Base-by-base conservation (phyloP, 2,888 invertebrate genomes). In the Callimorpha dominula region DNA sequence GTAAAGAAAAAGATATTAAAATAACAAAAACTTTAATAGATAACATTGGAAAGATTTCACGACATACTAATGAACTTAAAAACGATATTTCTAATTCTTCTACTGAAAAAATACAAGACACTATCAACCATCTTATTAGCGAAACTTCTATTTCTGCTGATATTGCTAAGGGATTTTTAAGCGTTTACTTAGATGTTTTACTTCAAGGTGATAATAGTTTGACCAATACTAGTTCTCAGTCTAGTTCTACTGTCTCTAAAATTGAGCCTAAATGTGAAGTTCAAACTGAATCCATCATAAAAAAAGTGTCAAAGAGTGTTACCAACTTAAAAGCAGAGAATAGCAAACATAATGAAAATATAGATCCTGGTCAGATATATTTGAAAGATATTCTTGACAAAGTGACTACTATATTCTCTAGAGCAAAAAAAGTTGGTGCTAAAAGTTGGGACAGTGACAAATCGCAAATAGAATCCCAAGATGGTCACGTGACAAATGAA, bases 351-450 rank as follows among this genome's bases (percentile, higher is more conserved):
- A 81, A 70, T 65, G 81, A 79, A 57, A 71, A 68, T 11, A 60
- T 86, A 8, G 92, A 92, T 76, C 81, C 89, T 8, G 90, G 91
- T 4, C 89, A 91, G 75, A 70, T 87, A 50, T 91, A 92, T 70
- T 80, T 94, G 0, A 91, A 91, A 84, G 87, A 91, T 68, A 84
- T 94, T 17, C 72, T 94, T 14, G 89, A 93, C 43, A 92, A 93
- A 86, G 89, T 94, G 52, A 90, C 92, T 42, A 88, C 87, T 1
- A 87, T 93, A 78, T 92, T 92, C 73, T 85, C 90, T 0, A 90
- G 86, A 81, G 79, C 76, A 5, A 86, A 78, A 46, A 87, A 85
- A 67, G 50, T 68, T 4, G 85, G 85, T 63, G 74, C 80, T 0
- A 78, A 75, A 12, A 68, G 31, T 62, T 72, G 72, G 20, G 76